Base-by-base conservation (phyloP, 2,888 invertebrate species). In the Limnephilus rhombicus region DNA sequence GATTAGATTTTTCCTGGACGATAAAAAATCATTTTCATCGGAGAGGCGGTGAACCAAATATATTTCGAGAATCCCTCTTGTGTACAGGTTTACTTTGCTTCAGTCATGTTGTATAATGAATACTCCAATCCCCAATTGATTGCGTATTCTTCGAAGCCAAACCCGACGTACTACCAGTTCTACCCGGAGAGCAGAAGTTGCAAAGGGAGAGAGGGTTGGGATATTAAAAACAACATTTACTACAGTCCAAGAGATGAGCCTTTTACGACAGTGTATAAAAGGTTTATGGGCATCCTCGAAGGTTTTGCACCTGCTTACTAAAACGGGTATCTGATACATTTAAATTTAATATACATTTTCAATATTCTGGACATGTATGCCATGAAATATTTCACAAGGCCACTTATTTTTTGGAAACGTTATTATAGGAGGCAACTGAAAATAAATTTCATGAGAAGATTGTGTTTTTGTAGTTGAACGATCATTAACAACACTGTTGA, bases 211-310 rank as follows among this genome's bases (percentile, higher is more conserved):
- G 24, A 31, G 53, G 87, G 87, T 31, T 87, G 87, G 34, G 68
- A 87, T 87, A 87, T 87, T 87, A 87, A 87, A 87, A 85, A 80
- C 24, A 89, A 82, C 91, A 85, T 85, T 83, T 91, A 34, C 88
- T 83, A 91, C 82, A 83, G 91, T 88, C 81, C 80, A 34, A 41
- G 83, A 81, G 89, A 91, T 68, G 91, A 53, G 89, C 49, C 41
- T 91, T 91, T 91, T 89, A 89, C 89, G 89, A 89, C 34, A 41
- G 41, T 29, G 83, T 83, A 91, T 91, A 91, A 91, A 91, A 91
- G 89, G 89, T 91, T 91, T 91, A 91, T 68, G 83, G 85, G 83
- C 68, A 41, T 37, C 31, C 85, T 89, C 41, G 85, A 91, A 87
- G 88, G 91, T 45, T 49, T 68, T 83, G 89, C 91, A 91, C 91